Evolutionary conservation across 2,113 vertebrate species (phyloP), one percentile per base, ranked within the genome.

Genomic region (Ondatra zibethicus): DNA sequence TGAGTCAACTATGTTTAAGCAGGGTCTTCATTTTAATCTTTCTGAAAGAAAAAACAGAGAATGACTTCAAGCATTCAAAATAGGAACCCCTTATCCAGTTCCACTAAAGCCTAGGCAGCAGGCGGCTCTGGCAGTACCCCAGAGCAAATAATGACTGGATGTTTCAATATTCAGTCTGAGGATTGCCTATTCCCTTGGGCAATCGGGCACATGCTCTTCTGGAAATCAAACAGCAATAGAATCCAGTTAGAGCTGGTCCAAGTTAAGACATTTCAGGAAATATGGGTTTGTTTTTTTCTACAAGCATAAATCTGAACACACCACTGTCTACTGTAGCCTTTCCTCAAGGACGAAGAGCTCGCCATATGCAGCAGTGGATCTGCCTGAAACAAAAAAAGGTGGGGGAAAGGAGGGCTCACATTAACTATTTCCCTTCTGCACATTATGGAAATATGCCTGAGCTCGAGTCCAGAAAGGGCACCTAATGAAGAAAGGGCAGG

Each of bases 101-200:
- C 63, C 92, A 70, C 65, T 92, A 63, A 93, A 96, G 81, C 63
- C 17, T 47, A 95, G 81, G 93, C 92, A 96, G 88, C 95, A 97
- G 92, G 88, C 81, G 36, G 61, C 66, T 58, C 93, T 97, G 94
- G 94, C 80, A 85, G 80, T 36, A 8, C 96, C 92, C 91, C 94
- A 96, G 95, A 95, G 81, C 66, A 96, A 97, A 97, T 93, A 96
- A 92, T 27, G 93, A 93, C 80, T 92, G 0, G 29, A 50, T 89
- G 94, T 97, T 97, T 96, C 95, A 96, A 31, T 86, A 95, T 96
- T 94, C 96, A 86, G 95, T 88, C 81, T 82, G 76, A 96, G 70
- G 82, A 93, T 73, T 91, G 47, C 95, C 91, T 97, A 25, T 45
- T 97, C 92, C 88, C 94, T 77, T 89, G 93, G 81, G 93, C 39